Evolutionary conservation across 2,113 vertebrate species (phyloP).

Genomic region (Chascanopsetta lugubris): DNA sequence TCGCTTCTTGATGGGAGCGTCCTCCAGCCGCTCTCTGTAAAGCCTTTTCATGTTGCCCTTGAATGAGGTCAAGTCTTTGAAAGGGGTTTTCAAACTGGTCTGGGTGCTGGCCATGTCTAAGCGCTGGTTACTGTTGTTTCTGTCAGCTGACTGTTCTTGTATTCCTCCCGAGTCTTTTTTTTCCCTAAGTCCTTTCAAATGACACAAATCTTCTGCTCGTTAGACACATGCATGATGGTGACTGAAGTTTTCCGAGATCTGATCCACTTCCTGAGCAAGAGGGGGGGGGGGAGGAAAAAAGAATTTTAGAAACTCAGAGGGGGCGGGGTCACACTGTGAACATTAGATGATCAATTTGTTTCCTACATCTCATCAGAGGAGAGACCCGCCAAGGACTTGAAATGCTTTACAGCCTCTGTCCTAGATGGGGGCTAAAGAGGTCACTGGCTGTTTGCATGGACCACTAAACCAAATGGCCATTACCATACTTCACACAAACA

Average conservation of each 20-base stretch:
- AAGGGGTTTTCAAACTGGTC: constrained; percentile 82
- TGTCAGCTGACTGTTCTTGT: constrained; percentile 40
- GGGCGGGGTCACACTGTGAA: background rate
- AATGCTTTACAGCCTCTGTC: constrained; percentile 61
- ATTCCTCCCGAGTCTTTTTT: constrained; percentile 40
- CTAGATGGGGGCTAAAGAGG: constrained; percentile 44
- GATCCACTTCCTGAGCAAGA: constrained; percentile 60
- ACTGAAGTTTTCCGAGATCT: constrained; percentile 44
- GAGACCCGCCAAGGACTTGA: constrained; percentile 36
- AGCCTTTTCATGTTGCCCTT: constrained; percentile 84
- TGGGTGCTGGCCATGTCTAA: constrained; percentile 88
- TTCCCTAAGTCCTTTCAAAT: constrained; percentile 59
- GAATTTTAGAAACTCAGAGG: background rate
- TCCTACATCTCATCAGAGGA: constrained; percentile 10
- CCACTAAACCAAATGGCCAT: constrained; percentile 75
- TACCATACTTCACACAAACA: constrained; percentile 75
- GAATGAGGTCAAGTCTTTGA: constrained; percentile 81
- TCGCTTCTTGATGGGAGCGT: constrained; percentile 89
- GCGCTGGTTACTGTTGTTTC: constrained; percentile 50
- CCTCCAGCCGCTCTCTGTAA: constrained; percentile 84
- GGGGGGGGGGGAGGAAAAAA: background rate
- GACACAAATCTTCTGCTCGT: constrained; percentile 67
- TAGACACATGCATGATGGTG: constrained; percentile 75
- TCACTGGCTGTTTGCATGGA: constrained; percentile 55
- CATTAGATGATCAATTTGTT: constrained; percentile 8